phyloP scores from a whole-genome alignment of 2,113 vertebrate genomes.

The Baryphthengus martii region DNA sequence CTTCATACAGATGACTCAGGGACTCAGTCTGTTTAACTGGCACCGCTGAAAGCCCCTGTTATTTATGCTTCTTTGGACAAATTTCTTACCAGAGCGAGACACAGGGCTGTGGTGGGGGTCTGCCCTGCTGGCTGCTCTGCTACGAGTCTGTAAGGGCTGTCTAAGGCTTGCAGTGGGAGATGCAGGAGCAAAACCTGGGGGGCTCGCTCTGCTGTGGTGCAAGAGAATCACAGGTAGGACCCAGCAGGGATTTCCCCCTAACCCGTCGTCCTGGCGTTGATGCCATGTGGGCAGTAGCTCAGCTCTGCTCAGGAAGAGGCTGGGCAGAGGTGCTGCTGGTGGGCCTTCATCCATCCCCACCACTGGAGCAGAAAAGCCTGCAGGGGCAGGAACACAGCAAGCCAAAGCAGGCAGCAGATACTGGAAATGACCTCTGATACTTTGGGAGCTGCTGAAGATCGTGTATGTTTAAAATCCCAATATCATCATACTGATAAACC shows the following conservation, averaged over 20 bases:
- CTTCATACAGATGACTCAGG: not conserved
- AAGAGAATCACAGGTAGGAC: too few relatives aligned
- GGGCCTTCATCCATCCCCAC: not conserved
- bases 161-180: not conserved
- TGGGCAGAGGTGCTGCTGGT: not conserved
- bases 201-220: rapidly evolving
- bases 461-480: rapidly evolving
- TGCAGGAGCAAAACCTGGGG: not conserved
- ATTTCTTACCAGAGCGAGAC: not conserved
- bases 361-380: not conserved
- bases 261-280: not conserved
- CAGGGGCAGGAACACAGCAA: too few relatives aligned
- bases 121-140: not conserved
- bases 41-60: not conserved
- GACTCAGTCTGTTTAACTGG: not conserved
- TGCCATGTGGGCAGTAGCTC: not conserved
- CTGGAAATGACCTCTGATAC: not conserved
- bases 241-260: not conserved
- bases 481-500: rapidly evolving
- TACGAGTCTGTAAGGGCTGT: rapidly evolving
- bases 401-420: not conserved
- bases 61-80: not conserved
- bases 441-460: not conserved
- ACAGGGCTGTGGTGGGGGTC: rapidly evolving
- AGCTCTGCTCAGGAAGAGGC: not conserved